Evolutionary conservation across 2,888 invertebrate genomes (phyloP).

Genomic region (Ormyrus rosae): DNA sequence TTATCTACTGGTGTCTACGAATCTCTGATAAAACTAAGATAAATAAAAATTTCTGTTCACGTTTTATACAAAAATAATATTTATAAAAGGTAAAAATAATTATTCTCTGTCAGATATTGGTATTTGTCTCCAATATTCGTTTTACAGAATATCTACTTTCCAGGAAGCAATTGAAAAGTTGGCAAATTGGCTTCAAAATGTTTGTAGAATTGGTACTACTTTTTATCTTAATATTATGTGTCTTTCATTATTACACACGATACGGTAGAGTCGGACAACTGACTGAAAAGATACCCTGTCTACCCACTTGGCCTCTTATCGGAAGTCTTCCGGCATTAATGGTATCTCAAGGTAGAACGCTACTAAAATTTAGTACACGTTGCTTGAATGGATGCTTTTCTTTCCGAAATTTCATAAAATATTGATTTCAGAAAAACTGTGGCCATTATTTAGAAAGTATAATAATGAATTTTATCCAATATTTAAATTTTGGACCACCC

Average conservation of each 20-base stretch:
- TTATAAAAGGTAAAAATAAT: too few species aligned
- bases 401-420: neutral
- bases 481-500: slow-evolving; percentile 62
- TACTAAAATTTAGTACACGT: neutral
- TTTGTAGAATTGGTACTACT: slow-evolving; percentile 41
- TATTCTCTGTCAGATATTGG: too few species aligned
- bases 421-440: neutral
- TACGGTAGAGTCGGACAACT: slow-evolving; percentile 64
- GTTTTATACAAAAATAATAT: too few species aligned
- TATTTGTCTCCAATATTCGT: too few species aligned
- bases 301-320: slow-evolving; percentile 59
- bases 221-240: slow-evolving; percentile 39
- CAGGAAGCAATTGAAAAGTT: too few species aligned
- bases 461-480: slow-evolving; percentile 65
- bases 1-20: too few species aligned
- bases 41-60: too few species aligned
- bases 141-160: too few species aligned
- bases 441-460: slow-evolving; percentile 18
- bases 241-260: slow-evolving; percentile 56
- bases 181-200: neutral
- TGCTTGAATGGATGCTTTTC: neutral
- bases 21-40: too few species aligned
- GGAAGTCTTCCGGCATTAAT: slow-evolving; percentile 59
- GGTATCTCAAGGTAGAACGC: slow-evolving; percentile 56
- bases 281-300: slow-evolving; percentile 71